phyloP scores from a whole-genome alignment of 2,113 vertebrate genomes.

The Lethenteron camtschaticum region DNA sequence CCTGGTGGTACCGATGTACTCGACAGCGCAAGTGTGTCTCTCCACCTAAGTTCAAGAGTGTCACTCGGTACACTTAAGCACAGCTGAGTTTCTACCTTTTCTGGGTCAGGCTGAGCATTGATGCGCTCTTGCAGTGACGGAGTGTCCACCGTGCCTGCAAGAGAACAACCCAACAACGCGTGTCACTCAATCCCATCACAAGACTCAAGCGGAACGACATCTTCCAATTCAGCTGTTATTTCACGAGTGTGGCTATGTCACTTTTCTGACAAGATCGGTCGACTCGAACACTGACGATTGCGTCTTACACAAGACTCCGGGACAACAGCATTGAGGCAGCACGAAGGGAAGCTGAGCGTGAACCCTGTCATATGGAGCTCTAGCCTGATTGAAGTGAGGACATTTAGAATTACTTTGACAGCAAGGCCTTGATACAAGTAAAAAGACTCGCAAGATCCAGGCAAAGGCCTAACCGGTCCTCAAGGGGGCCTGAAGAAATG shows the following conservation, averaged over 20 bases:
- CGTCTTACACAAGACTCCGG: not conserved
- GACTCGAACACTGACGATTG: not conserved
- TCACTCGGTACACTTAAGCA: not conserved
- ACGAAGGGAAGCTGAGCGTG: no score
- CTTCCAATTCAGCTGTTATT: not conserved
- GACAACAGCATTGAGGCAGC: not conserved
- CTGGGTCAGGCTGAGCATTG: slow-evolving; percentile 45
- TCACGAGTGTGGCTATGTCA: not conserved
- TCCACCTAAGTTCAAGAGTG: not conserved
- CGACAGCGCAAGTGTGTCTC: not conserved
- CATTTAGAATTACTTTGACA: not conserved
- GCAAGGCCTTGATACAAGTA: not conserved
- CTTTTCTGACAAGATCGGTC: not conserved
- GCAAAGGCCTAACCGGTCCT: not conserved
- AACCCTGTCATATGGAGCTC: no score
- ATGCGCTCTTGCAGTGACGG: slow-evolving; percentile 63
- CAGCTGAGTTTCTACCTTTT: slow-evolving; percentile 32
- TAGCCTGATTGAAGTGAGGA: no score
- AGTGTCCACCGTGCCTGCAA: slow-evolving; percentile 61
- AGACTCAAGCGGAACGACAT: not conserved
- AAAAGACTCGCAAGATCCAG: not conserved
- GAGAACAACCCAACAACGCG: not conserved
- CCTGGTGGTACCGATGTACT: not conserved
- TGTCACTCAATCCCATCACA: not conserved
- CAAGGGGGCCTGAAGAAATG: not conserved